These are phyloP conservation scores for Paradoxurus hermaphroditus DNA, from an alignment of 2,113 vertebrate species.

Conservation along the genomic window DNA sequence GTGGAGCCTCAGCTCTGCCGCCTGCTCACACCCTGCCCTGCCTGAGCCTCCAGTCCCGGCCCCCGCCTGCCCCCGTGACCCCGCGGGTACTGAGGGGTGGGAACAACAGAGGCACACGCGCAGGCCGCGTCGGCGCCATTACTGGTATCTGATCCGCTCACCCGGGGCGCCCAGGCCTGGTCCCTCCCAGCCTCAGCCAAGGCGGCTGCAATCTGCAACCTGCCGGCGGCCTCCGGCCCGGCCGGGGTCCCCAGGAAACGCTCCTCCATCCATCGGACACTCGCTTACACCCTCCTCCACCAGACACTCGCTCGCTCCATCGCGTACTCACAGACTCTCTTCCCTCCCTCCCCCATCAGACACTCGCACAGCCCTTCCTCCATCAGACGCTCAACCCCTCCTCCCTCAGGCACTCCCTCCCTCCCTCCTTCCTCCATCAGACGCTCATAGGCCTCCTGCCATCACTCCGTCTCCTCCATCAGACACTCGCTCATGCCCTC, in stretches of 20 bases:
- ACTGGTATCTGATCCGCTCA: accelerated
- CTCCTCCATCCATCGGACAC: background rate
- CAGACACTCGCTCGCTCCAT: background rate
- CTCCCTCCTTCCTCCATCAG: background rate
- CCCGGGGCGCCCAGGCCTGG: accelerated
- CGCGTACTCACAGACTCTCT: background rate
- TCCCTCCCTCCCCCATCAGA: background rate
- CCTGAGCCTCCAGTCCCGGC: background rate
- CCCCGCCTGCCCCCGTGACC: background rate
- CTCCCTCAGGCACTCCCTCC: background rate
- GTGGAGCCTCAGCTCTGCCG: background rate
- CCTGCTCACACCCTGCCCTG: accelerated
- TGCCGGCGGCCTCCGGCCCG: background rate
- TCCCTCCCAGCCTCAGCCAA: background rate
- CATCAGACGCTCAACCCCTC: background rate
- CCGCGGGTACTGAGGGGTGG: background rate
- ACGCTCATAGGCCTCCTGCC: background rate
- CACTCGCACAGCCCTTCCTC: background rate
- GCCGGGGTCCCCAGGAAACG: background rate
- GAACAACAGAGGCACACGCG: too few relatives aligned
- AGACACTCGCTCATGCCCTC: too few relatives aligned
- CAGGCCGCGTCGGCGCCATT: accelerated
- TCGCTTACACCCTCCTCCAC: background rate
- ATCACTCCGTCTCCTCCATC: background rate
- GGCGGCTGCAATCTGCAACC: background rate